A percentile compares a stretch with the other conserved stretches of the same genome.
Evolutionary conservation across 1,140 invertebrate genomes (phyloP).

Genomic region (Cydia pomonella): DNA sequence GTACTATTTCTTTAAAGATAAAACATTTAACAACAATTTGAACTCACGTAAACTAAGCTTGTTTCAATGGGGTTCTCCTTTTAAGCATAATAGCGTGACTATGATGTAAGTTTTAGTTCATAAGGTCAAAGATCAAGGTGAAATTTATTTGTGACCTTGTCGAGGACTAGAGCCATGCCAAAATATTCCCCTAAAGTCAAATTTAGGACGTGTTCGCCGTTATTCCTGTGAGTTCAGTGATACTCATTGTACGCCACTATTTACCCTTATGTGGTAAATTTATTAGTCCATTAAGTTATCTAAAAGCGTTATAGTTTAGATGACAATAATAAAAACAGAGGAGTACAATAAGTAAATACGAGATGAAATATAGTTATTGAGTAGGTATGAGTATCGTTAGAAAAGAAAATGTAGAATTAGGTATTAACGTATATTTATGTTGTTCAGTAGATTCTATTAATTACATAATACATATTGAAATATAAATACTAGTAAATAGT

Average conservation of each 20-base stretch:
- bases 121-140: slow-evolving; percentile 15
- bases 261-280: not conserved
- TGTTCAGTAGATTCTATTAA: too few species aligned
- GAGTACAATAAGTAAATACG: not conserved
- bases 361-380: not conserved
- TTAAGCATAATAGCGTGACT: slow-evolving; percentile 18
- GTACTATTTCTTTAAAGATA: too few species aligned
- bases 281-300: slow-evolving; percentile 14
- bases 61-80: not conserved
- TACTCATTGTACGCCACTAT: not conserved
- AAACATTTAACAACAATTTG: not conserved
- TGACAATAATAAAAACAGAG: slow-evolving; percentile 22
- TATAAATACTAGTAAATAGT: not conserved
- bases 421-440: too few species aligned
- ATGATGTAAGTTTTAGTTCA: slow-evolving; percentile 17
- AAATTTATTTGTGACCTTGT: slow-evolving; percentile 27
- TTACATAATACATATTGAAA: not conserved
- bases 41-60: slow-evolving; percentile 1
- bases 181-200: slow-evolving; percentile 27
- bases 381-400: too few species aligned
- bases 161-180: not conserved
- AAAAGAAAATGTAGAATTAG: too few species aligned
- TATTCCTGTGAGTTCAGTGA: slow-evolving; percentile 26
- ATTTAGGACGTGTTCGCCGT: slow-evolving; percentile 19
- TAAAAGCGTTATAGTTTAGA: slow-evolving; percentile 1